Base-by-base conservation (phyloP, 2,797 vertebrate species). In the Glyptemys insculpta region DNA sequence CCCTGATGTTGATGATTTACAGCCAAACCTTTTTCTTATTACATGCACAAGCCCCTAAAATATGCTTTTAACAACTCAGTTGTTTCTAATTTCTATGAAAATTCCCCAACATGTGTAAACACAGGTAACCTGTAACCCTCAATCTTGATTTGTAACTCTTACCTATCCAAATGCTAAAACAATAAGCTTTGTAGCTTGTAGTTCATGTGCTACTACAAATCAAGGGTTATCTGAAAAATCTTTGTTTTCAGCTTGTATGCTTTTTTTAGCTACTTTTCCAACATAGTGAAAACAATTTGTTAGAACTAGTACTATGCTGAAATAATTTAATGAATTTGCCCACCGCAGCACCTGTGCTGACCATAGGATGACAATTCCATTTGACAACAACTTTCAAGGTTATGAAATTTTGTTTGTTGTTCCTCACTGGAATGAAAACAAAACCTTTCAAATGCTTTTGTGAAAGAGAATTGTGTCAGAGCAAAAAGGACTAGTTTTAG, bases 71-170 rank as follows among this genome's bases (percentile, higher is more conserved):
- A 79, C 19, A 95, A 27, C 5, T 76, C 79, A 85, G 47, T 1
- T 78, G n/a, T 23, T 62, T 52, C 53, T 79, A 74, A 65, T 89
- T 84, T 80, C 34, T 9, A 52, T 2, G 86, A 49, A 88, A 93
- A 93, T 79, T 5, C 12, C 4, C 6, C 41, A 4, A 52, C 79
- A 21, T 2, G 12, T n/a, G n/a, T 57, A 72, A 47, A 31, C 6
- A 57, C 1, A 86, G 62, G 50, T 65, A 84, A 82, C 15, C 3
- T 37, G 4, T 52, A 80, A 94, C 81, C 31, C 1, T 78, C 2
- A 65, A 65, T 79, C 53, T 87, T 91, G 9, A 85, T 84, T 85
- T 88, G 76, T 16, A 62, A 8, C 87, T 91, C 92, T 85, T 57
- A 65, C 10, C 4, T 56, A 87, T 27, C 0, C 93, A 89, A 96